A percentile compares a stretch with the other conserved stretches of the same genome.
Conservation (phyloP, 2,113 vertebrate genomes). For the Plecturocebus donacophilus region DNA sequence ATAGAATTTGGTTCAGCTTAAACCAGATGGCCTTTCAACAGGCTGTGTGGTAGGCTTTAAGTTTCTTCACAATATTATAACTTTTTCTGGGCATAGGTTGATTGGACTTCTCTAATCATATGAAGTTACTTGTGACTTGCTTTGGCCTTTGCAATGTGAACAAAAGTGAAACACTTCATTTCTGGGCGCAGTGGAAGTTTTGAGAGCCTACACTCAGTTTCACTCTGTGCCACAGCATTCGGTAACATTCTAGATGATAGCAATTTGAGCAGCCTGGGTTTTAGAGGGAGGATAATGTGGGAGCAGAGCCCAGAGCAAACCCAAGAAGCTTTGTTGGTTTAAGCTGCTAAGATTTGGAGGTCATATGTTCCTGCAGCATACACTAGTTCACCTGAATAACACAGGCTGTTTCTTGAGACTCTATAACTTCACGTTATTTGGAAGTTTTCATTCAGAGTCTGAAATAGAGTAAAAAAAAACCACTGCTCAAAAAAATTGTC, state of each 20-base stretch:
- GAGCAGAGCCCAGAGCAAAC: neutral
- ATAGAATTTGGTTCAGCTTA: neutral
- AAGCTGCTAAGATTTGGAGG: neutral
- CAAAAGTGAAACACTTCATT: neutral
- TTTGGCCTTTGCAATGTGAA: neutral
- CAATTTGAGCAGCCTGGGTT: neutral
- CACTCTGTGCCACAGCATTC: neutral
- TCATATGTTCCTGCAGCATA: neutral
- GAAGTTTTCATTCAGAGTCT: neutral
- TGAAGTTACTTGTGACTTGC: neutral
- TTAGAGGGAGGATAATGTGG: neutral
- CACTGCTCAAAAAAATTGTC: neutral
- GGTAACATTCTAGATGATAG: neutral
- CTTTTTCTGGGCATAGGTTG: neutral
- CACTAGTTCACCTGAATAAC: neutral
- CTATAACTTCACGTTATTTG: neutral
- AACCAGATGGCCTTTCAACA: neutral
- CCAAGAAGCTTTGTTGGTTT: neutral
- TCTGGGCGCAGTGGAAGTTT: neutral
- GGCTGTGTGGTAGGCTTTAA: neutral
- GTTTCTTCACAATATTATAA: neutral
- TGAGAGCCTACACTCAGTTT: neutral
- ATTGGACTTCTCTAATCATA: neutral
- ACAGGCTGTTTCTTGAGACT: neutral
- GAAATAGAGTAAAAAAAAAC: constrained; percentile 33